Conservation (phyloP, 92 coral and sea anemone species). For the Pocillopora meandrina region DNA sequence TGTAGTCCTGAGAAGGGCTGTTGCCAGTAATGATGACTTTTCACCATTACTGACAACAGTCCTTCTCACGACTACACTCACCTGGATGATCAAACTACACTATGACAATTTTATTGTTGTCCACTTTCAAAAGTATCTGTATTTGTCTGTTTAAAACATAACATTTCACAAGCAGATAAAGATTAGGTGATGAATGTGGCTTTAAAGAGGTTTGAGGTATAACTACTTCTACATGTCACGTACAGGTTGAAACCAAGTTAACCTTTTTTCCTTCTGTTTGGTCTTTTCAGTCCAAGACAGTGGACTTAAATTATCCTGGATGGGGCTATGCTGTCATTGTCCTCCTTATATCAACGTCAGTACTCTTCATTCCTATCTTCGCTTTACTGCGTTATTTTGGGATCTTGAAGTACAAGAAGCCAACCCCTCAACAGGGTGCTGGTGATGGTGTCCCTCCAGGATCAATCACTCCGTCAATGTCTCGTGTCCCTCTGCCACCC, state of each 20-base stretch:
- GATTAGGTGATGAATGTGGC: too few relatives aligned
- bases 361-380: constrained; percentile 69
- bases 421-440: constrained; percentile 49
- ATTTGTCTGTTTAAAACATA: too few relatives aligned
- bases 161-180: too few relatives aligned
- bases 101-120: too few relatives aligned
- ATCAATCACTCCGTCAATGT: constrained; percentile 81
- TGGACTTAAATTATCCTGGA: constrained; percentile 52
- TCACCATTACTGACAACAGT: too few relatives aligned
- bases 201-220: too few relatives aligned
- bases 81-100: too few relatives aligned
- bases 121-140: too few relatives aligned
- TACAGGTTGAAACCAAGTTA: background rate
- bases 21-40: too few relatives aligned
- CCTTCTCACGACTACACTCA: too few relatives aligned
- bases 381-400: constrained; percentile 74
- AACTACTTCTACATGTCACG: too few relatives aligned
- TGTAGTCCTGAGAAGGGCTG: too few relatives aligned
- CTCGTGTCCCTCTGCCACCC: constrained; percentile 81
- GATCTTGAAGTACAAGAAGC: constrained; percentile 65
- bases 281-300: constrained; percentile 63
- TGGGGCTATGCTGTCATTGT: constrained; percentile 84
- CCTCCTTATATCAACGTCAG: constrained; percentile 56
- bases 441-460: constrained; percentile 69
- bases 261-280: background rate